phyloP scores from a whole-genome alignment of 2,797 vertebrate genomes.

The Natrix natrix region DNA sequence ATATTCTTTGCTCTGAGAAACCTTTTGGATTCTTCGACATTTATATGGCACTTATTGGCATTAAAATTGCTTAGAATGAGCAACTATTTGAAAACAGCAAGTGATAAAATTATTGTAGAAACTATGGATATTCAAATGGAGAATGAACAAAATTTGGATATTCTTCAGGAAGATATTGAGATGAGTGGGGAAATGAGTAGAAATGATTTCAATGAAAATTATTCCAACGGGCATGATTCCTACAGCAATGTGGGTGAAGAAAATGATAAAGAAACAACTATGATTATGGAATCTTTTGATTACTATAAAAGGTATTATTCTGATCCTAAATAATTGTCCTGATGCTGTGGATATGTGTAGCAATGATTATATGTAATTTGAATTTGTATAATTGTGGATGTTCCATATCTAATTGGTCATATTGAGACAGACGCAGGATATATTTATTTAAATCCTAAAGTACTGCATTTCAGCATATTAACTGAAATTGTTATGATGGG shows the following conservation, averaged over 20 bases:
- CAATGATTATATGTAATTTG: background rate
- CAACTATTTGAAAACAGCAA: constrained; percentile 69
- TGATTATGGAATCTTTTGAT: constrained; percentile 76
- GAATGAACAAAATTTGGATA: constrained; percentile 57
- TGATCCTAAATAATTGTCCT: background rate
- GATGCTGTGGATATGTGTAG: background rate
- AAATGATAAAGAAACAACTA: constrained; percentile 80
- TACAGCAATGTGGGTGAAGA: constrained; percentile 80
- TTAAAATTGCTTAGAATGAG: constrained; percentile 74
- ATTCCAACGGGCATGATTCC: constrained; percentile 79
- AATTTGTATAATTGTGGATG: background rate
- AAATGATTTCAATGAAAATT: constrained; percentile 79
- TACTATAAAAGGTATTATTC: constrained; percentile 81
- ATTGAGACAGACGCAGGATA: background rate
- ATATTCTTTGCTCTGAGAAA: constrained; percentile 59
- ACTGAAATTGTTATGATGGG: background rate
- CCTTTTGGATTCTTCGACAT: background rate
- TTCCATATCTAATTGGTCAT: background rate
- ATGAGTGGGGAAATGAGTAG: constrained; percentile 80
- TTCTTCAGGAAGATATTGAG: constrained; percentile 84
- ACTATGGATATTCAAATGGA: constrained; percentile 74
- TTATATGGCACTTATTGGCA: constrained; percentile 44
- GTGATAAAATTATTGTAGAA: constrained; percentile 72
- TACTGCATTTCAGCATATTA: background rate
- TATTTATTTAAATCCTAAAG: background rate